These are phyloP conservation scores for Cottoperca gobio DNA, from an alignment of 2,797 vertebrate species.

Conservation along the genomic window DNA sequence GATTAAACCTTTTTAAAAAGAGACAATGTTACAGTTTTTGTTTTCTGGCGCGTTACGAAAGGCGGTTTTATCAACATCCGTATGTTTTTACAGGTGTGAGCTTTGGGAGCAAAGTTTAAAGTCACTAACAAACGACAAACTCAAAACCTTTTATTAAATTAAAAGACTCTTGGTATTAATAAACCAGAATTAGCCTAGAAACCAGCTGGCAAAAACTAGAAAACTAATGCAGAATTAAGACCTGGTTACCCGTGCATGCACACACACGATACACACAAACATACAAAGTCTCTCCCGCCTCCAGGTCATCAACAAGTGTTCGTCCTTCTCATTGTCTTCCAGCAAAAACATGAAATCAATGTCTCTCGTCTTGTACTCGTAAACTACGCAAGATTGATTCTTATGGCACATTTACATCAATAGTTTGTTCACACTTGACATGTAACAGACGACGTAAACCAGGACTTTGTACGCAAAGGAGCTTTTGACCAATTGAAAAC, in stretches of 20 bases:
- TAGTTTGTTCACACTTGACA: slow-evolving; percentile 50
- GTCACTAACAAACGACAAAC: no score
- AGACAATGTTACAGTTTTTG: background rate
- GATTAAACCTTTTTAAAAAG: background rate
- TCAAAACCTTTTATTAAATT: no score
- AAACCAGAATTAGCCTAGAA: background rate
- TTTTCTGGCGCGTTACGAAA: slow-evolving; percentile 1
- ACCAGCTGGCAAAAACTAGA: background rate
- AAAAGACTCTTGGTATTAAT: background rate
- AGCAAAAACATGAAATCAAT: slow-evolving; percentile 31
- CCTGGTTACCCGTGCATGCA: background rate
- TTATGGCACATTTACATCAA: slow-evolving; percentile 38
- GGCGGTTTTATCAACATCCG: background rate
- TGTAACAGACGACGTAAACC: slow-evolving; percentile 20
- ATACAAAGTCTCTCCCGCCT: background rate
- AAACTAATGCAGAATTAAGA: background rate
- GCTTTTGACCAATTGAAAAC: slow-evolving; percentile 31
- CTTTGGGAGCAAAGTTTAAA: no score
- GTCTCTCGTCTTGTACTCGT: slow-evolving; percentile 6
- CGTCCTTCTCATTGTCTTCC: slow-evolving; percentile 27
- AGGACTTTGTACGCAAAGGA: slow-evolving; percentile 8
- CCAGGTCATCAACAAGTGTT: background rate
- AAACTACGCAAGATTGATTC: slow-evolving; percentile 23
- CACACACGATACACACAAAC: background rate
- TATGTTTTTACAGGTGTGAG: no score